Percentiles rank a stretch among this genome's conserved stretches.
Evolutionary conservation across 2,797 vertebrate genomes (phyloP).

Genomic region (Petrocephalus sullivani): DNA sequence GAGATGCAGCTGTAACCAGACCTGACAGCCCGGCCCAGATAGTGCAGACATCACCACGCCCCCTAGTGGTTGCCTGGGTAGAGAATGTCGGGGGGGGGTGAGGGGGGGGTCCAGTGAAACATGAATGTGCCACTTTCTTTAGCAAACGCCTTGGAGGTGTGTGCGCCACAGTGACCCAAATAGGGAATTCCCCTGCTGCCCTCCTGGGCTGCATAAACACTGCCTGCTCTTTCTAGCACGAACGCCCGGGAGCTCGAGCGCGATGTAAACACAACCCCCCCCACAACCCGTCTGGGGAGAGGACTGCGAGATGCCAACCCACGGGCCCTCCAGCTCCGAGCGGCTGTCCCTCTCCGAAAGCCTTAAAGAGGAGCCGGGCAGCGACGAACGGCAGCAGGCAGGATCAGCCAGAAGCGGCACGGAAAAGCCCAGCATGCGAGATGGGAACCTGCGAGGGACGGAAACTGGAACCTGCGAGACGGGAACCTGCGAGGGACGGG

Average conservation of each 20-base stretch:
- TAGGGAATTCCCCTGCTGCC: neutral
- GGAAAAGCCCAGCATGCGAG: neutral
- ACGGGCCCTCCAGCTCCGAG: too few species aligned
- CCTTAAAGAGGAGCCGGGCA: neutral
- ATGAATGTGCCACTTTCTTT: neutral
- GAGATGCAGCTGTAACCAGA: too few species aligned
- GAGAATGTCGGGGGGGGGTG: too few species aligned
- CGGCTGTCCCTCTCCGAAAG: too few species aligned
- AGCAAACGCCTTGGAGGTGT: neutral
- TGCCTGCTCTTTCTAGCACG: neutral
- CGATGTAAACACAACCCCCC: too few species aligned
- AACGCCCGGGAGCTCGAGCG: too few species aligned
- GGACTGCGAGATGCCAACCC: neutral
- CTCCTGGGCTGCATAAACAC: neutral
- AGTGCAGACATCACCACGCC: neutral
- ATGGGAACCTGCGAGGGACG: too few species aligned
- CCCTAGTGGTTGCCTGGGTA: neutral
- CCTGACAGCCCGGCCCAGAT: neutral
- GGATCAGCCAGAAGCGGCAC: neutral
- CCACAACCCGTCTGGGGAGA: neutral
- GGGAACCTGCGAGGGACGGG: too few species aligned
- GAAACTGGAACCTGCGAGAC: too few species aligned
- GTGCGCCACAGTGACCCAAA: neutral
- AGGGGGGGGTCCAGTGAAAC: too few species aligned
- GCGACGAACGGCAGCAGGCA: neutral